These are phyloP conservation scores for Casuarius casuarius DNA, from an alignment of 2,113 vertebrate species.

Conservation along the genomic window DNA sequence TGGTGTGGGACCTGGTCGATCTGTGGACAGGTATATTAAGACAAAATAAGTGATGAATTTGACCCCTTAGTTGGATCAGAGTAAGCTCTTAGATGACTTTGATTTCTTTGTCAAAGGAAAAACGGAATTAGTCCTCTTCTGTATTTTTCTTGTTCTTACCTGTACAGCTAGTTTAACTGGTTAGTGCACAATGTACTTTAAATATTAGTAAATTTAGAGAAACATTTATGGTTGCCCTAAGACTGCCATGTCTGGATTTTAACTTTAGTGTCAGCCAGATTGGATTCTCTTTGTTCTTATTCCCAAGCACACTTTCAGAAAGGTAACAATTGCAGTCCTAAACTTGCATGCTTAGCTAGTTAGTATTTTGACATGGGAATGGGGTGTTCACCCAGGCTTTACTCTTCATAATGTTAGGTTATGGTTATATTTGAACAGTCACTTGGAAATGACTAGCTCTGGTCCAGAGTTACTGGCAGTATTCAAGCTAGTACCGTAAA, in stretches of 20 bases:
- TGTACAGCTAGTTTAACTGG: background rate
- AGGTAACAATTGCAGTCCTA: background rate
- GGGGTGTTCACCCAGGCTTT: background rate
- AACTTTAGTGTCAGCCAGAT: background rate
- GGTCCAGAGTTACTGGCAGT: background rate
- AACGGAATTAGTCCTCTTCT: background rate
- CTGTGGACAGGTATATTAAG: slow-evolving; percentile 91
- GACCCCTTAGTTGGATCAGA: background rate
- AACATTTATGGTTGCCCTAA: background rate
- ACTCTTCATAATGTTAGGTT: background rate
- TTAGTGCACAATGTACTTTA: accelerated
- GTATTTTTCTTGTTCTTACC: background rate
- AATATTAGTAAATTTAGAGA: background rate
- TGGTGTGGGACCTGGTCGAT: slow-evolving; percentile 95
- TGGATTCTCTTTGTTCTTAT: background rate
- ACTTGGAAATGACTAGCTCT: background rate
- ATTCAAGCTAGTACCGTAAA: background rate
- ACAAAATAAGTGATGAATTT: background rate
- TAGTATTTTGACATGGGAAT: background rate
- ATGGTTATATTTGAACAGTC: background rate
- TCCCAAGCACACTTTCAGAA: background rate
- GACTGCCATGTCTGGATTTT: background rate
- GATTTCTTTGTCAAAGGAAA: background rate
- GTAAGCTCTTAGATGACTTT: background rate
- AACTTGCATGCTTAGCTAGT: background rate